phyloP scores from a whole-genome alignment of 53 echinoderm and acorn worm genomes.

The Stichopus horrens region DNA sequence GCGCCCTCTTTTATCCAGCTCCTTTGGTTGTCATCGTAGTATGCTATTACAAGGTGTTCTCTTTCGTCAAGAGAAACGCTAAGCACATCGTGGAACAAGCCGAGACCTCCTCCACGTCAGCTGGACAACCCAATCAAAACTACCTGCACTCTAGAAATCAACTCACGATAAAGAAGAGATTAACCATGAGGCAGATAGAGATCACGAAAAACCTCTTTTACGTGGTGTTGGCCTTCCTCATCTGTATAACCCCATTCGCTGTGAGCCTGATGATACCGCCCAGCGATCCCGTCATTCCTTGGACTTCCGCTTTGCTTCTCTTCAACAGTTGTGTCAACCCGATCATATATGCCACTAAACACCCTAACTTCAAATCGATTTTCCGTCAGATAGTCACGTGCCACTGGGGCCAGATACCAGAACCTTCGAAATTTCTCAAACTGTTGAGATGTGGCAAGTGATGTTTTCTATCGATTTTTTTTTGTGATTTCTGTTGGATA shows the following conservation, averaged over 20 bases:
- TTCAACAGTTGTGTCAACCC: conserved; percentile 86
- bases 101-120: conserved; percentile 6
- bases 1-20: conserved; percentile 65
- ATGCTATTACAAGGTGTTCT: conserved; percentile 74
- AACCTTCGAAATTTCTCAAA: conserved; percentile 70
- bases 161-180: conserved; percentile 40
- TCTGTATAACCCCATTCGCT: conserved; percentile 78
- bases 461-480: neutral
- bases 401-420: conserved; percentile 68
- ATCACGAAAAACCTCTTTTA: conserved; percentile 96
- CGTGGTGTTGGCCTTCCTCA: conserved; percentile 79
- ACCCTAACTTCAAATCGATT: conserved; percentile 87
- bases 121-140: conserved; percentile 1
- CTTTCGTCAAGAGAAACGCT: conserved; percentile 65
- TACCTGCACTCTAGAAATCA: neutral
- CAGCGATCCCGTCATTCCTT: conserved; percentile 84
- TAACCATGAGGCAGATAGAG: conserved; percentile 72
- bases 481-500: no score
- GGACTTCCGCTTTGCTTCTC: conserved; percentile 72
- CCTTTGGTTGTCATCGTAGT: conserved; percentile 71
- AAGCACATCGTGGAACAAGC: conserved; percentile 62
- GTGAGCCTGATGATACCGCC: conserved; percentile 80
- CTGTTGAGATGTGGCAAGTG: conserved; percentile 47
- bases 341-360: conserved; percentile 89
- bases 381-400: conserved; percentile 71